Evolutionary conservation across 2,888 invertebrate genomes (phyloP), one percentile per base, ranked within the genome.

Genomic region (Ennomos fuscantarius): DNA sequence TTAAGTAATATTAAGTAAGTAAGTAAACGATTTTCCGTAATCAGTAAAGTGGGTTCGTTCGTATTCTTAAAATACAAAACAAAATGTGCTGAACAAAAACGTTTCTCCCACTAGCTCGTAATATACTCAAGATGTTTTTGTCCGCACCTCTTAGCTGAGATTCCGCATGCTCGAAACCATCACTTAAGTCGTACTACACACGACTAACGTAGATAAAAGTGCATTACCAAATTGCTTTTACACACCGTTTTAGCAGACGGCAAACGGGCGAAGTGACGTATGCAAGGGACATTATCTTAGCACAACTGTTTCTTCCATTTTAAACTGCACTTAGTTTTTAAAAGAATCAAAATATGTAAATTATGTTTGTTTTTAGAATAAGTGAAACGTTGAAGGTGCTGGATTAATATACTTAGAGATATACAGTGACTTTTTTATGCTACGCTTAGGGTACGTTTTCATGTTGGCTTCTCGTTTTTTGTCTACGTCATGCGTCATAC

Each of bases 201-300:
- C 60, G 47, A 63, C 63, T 62, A 64, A 66, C 63, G 63, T 66
- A 76, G 73, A 80, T 79, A 81, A 83, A 86, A 86, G 77, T 84
- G 84, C 84, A 87, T 87, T 88, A 86, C 80, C 70, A 80, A 86
- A 86, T 87, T 85, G 83, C 83, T 82, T 79, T 77, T 73, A 78
- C 82, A 79, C 75, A 69, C 74, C 73, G 73, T 79, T 82, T 79
- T 79, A 72, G 75, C 63, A 63, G 61, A 67, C 66, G 55, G 68
- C 76, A 74, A 79, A 76, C 78, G 78, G 78, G 76, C 72, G 68
- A 72, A 81, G 74, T 76, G 63, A 63, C 62, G 61, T 62, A 53
- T 53, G 49, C 44, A 45, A 35, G 49, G 34, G 46, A 60, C 57
- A 60, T 60, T 62, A 61, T 65, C 34, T 49, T 35, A 56, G 31